Conservation (phyloP, 35 echinoderm and acorn worm species). For the Apostichopus parvimensis region DNA sequence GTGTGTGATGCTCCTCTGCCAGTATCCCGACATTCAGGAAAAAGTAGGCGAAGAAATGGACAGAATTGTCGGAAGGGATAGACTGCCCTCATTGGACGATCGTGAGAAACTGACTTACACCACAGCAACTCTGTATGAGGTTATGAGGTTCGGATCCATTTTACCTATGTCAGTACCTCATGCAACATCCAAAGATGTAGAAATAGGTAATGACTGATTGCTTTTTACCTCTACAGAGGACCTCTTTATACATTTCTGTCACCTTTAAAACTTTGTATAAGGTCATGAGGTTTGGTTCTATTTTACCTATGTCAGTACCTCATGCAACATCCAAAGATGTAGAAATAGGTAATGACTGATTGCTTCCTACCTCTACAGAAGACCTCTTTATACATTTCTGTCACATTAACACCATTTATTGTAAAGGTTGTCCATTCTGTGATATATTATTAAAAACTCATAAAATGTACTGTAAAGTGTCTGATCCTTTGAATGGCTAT, state of each 20-base stretch:
- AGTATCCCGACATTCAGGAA: slow-evolving; percentile 54
- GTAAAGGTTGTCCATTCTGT: neutral
- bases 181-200: slow-evolving; percentile 22
- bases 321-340: slow-evolving; percentile 30
- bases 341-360: slow-evolving; percentile 2
- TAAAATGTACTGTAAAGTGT: neutral
- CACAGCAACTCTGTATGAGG: neutral
- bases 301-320: slow-evolving; percentile 4
- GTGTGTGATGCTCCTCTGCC: slow-evolving; percentile 7
- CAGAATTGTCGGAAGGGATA: slow-evolving; percentile 37
- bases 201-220: neutral
- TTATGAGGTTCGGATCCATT: neutral
- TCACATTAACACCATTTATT: neutral
- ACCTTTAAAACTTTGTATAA: neutral
- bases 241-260: neutral
- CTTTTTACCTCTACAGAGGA: neutral
- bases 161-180: slow-evolving; percentile 13
- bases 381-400: neutral
- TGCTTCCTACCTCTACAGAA: neutral
- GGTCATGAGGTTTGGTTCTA: neutral
- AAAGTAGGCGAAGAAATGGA: slow-evolving; percentile 55
- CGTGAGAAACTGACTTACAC: neutral
- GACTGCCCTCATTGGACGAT: slow-evolving; percentile 43
- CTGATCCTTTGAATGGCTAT: too few species aligned
- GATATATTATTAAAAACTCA: neutral